phyloP scores from a whole-genome alignment of 2,113 vertebrate genomes.

The Calypte anna region DNA sequence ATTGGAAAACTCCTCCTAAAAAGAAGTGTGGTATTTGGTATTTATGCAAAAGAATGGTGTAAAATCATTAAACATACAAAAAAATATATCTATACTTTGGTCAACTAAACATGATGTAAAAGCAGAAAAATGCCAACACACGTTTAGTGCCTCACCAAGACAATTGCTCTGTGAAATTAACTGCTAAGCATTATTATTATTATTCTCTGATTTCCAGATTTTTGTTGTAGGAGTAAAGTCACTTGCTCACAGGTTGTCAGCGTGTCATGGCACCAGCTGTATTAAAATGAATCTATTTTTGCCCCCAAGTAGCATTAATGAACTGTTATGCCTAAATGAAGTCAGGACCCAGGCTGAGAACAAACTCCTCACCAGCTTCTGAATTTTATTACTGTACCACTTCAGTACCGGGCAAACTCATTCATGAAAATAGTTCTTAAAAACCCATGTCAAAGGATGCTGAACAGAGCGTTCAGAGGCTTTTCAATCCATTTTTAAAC shows the following conservation, averaged over 20 bases:
- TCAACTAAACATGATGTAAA: no score
- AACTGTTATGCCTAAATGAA: not conserved
- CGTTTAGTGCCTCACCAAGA: not conserved
- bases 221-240: not conserved
- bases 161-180: not conserved
- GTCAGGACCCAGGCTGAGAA: not conserved
- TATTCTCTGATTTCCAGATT: not conserved
- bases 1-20: not conserved
- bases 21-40: not conserved
- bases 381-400: not conserved
- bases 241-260: not conserved
- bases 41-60: not conserved
- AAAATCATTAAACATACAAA: not conserved
- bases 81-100: not conserved
- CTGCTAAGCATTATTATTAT: not conserved
- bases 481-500: constrained; percentile 22
- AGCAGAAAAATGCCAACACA: no score
- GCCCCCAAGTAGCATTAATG: not conserved
- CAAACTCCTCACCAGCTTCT: not conserved
- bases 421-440: not conserved
- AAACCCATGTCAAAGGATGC: not conserved
- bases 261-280: accelerated
- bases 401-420: not conserved
- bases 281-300: not conserved
- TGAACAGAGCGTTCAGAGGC: not conserved